Base-by-base conservation (phyloP, 2,797 vertebrate species). In the Carduelis carduelis region DNA sequence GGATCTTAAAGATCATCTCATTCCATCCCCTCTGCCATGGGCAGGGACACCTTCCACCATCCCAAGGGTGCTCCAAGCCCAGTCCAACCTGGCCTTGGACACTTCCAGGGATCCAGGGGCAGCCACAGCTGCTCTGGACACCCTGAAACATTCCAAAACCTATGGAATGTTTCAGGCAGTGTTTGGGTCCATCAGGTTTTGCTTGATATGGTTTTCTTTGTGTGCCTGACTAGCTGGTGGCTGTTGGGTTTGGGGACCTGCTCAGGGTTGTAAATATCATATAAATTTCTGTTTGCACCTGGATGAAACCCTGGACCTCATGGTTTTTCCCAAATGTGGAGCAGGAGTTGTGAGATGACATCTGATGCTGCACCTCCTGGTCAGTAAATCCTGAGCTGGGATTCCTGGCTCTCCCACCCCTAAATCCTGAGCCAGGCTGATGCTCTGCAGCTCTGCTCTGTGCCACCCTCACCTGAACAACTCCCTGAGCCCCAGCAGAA, bases 131-230 rank as follows among this genome's bases (percentile, higher is more conserved):
- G 2, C 65, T 34, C 28, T 3, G 4, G 70, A 7, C 49, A 44
- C 0, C 0, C n/a, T 34, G 37, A 39, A 39, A 39, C 37, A 39
- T 39, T 37, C 37, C 37, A 39, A 39, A 39, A 39, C 12, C 37
- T 39, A 39, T 39, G 52, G 50, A 32, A 32, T 27, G 16, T 57
- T 83, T 64, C 65, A 27, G 65, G 37, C n/a, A 5, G 1, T 1
- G 1, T 28, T 63, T 35, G 82, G 27, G 14, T 61, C 66, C 8
- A 0, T 43, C 11, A 1, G 0, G 5, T 43, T 79, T 78, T 64
- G 9, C 43, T 53, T 1, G 1, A 8, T 16, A 2, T 0, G 2
- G 4, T 65, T 76, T 83, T 55, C 23, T 50, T n/a, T 7, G 10
- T 83, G 57, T 57, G 17, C 50, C 21, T 17, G 64, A 6, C 21